These are phyloP conservation scores for Agelastica alni DNA, from an alignment of 2,888 invertebrate genomes.

Conservation along the genomic window DNA sequence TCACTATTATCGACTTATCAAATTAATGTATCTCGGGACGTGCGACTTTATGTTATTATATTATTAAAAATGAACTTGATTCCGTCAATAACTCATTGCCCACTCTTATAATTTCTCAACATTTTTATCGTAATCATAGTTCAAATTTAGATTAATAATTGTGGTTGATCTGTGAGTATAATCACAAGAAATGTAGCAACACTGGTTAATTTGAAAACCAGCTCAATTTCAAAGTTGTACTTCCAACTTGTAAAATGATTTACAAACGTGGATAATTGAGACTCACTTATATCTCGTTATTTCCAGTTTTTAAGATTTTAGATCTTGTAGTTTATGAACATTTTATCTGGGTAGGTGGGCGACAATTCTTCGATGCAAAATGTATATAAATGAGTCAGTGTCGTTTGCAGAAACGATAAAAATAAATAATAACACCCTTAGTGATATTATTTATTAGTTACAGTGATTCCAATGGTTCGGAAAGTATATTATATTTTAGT, in stretches of 20 bases:
- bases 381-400: too few species aligned
- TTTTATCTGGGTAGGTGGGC: too few species aligned
- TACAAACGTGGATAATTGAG: slow-evolving; percentile 15
- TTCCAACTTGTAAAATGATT: slow-evolving; percentile 11
- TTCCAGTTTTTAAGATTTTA: slow-evolving; percentile 12
- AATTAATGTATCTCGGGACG: slow-evolving; percentile 18
- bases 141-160: slow-evolving; percentile 18
- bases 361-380: too few species aligned
- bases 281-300: slow-evolving; percentile 14
- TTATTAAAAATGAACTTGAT: slow-evolving; percentile 21
- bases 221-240: slow-evolving; percentile 15
- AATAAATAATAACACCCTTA: too few species aligned
- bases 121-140: slow-evolving; percentile 18
- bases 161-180: slow-evolving; percentile 10
- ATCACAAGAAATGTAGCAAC: slow-evolving; percentile 2
- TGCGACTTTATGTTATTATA: slow-evolving; percentile 17
- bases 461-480: too few species aligned
- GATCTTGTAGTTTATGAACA: slow-evolving; percentile 14
- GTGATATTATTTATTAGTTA: too few species aligned
- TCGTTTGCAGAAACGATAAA: too few species aligned
- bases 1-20: slow-evolving; percentile 14
- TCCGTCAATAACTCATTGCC: slow-evolving; percentile 21
- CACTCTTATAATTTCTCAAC: slow-evolving; percentile 21
- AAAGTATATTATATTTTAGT: too few species aligned
- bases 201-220: slow-evolving; percentile 6